Percentiles rank a stretch among this genome's conserved stretches.
phyloP scores from a whole-genome alignment of 2,888 invertebrate genomes.

The Antitype chi region DNA sequence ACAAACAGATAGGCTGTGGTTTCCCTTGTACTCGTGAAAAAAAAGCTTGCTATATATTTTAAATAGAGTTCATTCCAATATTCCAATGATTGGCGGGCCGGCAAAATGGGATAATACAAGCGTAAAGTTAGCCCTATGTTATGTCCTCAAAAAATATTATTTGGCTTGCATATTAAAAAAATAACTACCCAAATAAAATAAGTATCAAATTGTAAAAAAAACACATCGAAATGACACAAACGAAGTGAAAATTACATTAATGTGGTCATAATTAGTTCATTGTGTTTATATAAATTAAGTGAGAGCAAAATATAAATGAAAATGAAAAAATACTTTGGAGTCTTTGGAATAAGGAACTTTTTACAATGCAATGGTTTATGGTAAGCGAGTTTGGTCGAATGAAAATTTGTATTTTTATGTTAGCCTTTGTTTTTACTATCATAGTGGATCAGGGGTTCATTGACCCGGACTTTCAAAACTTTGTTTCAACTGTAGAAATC shows the following conservation, averaged over 20 bases:
- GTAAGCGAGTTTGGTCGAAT: not conserved
- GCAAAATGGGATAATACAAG: not conserved
- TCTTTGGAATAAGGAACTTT: not conserved
- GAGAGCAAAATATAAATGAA: not conserved
- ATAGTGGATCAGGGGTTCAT: not conserved
- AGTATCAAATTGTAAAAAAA: slow-evolving; percentile 7
- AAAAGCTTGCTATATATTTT: slow-evolving; percentile 20
- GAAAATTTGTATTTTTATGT: not conserved
- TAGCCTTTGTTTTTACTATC: not conserved
- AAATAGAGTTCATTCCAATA: slow-evolving; percentile 20
- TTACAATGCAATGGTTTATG: not conserved
- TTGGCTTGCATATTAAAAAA: not conserved
- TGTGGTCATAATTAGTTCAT: slow-evolving; percentile 12
- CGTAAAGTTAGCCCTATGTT: not conserved
- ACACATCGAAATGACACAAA: slow-evolving; percentile 23
- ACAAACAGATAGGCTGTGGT: slow-evolving; percentile 12
- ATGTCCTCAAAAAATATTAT: not conserved
- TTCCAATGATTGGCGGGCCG: not conserved
- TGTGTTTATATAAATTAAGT: not conserved
- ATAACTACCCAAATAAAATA: slow-evolving; percentile 8
- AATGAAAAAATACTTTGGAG: not conserved
- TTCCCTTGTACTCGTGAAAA: not conserved
- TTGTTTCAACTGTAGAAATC: not conserved
- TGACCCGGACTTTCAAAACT: not conserved
- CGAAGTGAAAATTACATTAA: slow-evolving; percentile 9